Percentiles rank a stretch among this genome's conserved stretches.
Conservation (phyloP, 1,140 invertebrate species). For the Lucilia cuprina region DNA sequence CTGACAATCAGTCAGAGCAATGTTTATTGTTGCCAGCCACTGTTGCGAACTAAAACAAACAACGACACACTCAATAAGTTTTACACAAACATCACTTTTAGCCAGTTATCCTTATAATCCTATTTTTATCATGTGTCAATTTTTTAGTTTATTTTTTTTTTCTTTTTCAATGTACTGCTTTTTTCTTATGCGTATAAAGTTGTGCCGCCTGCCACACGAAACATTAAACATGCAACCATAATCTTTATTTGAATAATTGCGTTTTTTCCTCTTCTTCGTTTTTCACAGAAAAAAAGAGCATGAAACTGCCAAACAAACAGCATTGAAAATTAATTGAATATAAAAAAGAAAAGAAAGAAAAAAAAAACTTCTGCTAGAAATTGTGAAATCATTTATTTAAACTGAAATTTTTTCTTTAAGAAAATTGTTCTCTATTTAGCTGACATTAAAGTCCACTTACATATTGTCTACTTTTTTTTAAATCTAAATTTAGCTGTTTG, state of each 20-base stretch:
- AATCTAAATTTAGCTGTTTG: no score
- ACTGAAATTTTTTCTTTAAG: no score
- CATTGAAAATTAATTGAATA: no score
- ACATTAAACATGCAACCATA: not conserved
- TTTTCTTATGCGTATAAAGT: not conserved
- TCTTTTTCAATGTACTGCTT: not conserved
- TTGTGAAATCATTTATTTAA: no score
- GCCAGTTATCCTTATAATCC: conserved; percentile 9
- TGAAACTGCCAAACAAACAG: no score
- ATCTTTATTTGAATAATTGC: conserved; percentile 1
- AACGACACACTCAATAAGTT: not conserved
- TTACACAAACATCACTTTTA: not conserved
- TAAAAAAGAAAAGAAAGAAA: no score
- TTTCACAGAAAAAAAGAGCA: no score
- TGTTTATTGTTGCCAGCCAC: not conserved
- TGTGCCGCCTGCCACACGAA: conserved; percentile 6
- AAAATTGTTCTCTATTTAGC: no score
- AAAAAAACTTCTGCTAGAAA: no score
- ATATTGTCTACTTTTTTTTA: no score
- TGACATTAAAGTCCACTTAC: no score
- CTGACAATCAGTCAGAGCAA: not conserved
- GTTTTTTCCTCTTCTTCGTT: not conserved
- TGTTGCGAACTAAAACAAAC: not conserved
- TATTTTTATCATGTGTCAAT: conserved; percentile 15
- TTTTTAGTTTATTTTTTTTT: not conserved